Conservation (phyloP, 2,888 invertebrate genomes). For the Beris chalybata region DNA sequence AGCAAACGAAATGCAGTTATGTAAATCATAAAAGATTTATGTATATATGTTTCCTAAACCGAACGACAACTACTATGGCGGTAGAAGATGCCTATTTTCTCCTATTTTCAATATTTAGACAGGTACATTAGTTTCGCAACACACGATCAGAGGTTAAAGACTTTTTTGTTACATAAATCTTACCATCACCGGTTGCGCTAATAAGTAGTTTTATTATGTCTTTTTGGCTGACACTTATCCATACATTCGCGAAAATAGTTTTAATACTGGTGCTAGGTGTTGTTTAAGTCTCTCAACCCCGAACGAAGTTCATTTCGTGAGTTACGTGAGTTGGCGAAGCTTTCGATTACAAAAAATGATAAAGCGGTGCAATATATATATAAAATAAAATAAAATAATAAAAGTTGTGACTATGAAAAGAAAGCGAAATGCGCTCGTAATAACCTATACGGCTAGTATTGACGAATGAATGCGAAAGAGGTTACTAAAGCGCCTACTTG, state of each 20-base stretch:
- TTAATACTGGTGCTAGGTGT: no score
- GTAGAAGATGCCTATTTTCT: constrained; percentile 35
- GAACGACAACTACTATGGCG: constrained; percentile 26
- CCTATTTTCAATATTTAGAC: constrained; percentile 31
- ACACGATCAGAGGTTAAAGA: constrained; percentile 30
- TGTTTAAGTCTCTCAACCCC: no score
- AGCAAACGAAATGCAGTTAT: constrained; percentile 27
- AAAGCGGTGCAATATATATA: no score
- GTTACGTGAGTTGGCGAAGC: no score
- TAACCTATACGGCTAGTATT: no score
- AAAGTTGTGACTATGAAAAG: no score
- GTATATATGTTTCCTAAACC: constrained; percentile 10
- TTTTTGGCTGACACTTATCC: constrained; percentile 24
- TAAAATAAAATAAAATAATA: no score
- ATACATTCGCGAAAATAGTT: constrained; percentile 16
- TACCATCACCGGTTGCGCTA: constrained; percentile 19
- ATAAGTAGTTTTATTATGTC: constrained; percentile 29
- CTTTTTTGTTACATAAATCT: constrained; percentile 32
- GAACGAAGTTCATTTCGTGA: no score
- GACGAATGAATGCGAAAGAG: no score
- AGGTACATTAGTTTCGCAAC: constrained; percentile 32
- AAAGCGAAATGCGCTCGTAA: no score
- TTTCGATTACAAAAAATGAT: no score
- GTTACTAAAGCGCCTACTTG: no score
- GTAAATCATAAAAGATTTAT: constrained; percentile 32